Evolutionary conservation across 1,140 invertebrate species (phyloP).

Genomic region (Zaprionus capensis): DNA sequence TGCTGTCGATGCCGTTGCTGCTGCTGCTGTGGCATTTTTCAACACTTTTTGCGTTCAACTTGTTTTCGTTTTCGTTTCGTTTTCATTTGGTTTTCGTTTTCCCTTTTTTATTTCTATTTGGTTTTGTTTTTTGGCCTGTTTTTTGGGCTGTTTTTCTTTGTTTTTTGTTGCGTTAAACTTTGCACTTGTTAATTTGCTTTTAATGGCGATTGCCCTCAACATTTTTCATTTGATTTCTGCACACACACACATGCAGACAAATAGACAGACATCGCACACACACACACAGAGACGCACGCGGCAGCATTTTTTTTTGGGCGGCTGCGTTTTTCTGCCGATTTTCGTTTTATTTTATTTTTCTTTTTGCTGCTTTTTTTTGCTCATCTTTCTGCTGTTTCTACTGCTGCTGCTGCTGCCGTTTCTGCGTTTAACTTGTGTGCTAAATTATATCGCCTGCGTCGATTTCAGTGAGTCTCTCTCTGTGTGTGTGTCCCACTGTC

Average conservation of each 20-base stretch:
- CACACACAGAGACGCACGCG: constrained; percentile 8
- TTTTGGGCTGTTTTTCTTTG: neutral
- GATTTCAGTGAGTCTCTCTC: constrained; percentile 53
- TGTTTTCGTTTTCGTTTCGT: constrained; percentile 54
- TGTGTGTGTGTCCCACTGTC: constrained; percentile 44
- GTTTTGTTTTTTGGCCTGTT: neutral
- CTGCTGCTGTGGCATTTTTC: constrained; percentile 68
- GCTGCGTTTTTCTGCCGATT: constrained; percentile 50
- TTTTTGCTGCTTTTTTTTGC: constrained; percentile 34
- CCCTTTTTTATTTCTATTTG: constrained; percentile 5
- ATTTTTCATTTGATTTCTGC: constrained; percentile 63
- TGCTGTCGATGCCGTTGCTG: neutral
- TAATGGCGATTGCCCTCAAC: constrained; percentile 55
- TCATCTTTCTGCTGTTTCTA: constrained; percentile 16
- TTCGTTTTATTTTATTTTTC: constrained; percentile 28
- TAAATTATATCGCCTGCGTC: constrained; percentile 73
- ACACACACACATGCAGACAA: constrained; percentile 10
- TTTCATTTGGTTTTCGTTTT: constrained; percentile 16
- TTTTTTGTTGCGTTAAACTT: constrained; percentile 27
- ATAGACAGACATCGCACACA: constrained; percentile 8
- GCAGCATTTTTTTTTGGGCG: constrained; percentile 43
- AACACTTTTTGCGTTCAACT: constrained; percentile 68
- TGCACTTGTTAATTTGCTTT: constrained; percentile 69
- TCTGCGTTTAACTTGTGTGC: constrained; percentile 73
- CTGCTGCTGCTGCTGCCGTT: constrained; percentile 19